Percentiles rank a stretch among this genome's conserved stretches.
Evolutionary conservation across 2,113 vertebrate genomes (phyloP).

Genomic region (Ciconia maguari): DNA sequence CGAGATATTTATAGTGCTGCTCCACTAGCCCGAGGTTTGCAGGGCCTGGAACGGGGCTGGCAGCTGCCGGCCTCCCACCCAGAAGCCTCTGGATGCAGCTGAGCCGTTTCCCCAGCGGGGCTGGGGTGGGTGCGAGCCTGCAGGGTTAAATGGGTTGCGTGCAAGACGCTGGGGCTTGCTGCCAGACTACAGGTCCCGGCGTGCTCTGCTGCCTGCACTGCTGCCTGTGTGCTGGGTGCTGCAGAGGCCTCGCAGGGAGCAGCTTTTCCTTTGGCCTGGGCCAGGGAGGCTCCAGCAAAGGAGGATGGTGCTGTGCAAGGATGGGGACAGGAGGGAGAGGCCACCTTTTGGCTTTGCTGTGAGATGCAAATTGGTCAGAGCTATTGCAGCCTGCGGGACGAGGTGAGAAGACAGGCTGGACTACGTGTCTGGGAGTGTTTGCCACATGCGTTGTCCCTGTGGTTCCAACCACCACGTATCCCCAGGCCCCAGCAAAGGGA

Average conservation of each 20-base stretch:
- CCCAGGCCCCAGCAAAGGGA: neutral
- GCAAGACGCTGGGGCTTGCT: neutral
- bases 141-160: neutral
- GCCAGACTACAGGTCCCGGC: neutral
- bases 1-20: constrained; percentile 7
- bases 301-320: rapidly evolving
- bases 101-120: neutral
- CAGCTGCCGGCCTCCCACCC: neutral
- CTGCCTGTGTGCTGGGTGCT: neutral
- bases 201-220: neutral
- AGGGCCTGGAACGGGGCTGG: neutral
- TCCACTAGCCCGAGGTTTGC: neutral
- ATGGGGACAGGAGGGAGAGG: neutral
- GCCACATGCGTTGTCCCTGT: neutral
- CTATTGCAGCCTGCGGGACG: neutral
- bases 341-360: neutral
- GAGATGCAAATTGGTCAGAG: neutral
- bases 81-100: neutral
- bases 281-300: neutral
- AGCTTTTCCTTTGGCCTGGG: neutral
- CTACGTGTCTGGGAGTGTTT: neutral
- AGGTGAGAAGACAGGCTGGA: neutral
- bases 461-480: neutral
- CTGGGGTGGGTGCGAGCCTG: neutral
- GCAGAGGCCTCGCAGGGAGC: neutral